Evolutionary conservation across 2,888 invertebrate species (phyloP), one percentile per base, ranked within the genome.

Genomic region (Ophioninae sp.): DNA sequence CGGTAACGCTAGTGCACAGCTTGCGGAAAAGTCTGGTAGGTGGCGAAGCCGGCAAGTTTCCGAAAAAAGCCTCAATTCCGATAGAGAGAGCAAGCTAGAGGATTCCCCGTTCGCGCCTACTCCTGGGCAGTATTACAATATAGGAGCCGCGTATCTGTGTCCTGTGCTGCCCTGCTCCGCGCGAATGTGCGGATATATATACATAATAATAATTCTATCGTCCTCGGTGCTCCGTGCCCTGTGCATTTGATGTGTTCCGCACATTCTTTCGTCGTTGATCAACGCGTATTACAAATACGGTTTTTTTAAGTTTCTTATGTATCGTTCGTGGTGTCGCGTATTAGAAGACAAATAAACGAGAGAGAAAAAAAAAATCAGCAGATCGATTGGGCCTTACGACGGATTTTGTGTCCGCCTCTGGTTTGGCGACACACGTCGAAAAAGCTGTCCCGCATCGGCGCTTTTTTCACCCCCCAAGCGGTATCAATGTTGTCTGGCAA

Each of bases 401-500:
- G 67, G 76, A 76, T 76, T 59, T 76, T 59, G 65, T 76, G 75
- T 76, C 65, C 65, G 65, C 68, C 65, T 56, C 41, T 68, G 67
- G 58, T 68, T 68, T 67, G 67, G 68, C 76, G 76, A 76, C 81
- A 75, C 64, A 82, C 82, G 69, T 78, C 59, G 68, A 78, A 79
- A 88, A 89, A 89, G 88, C 88, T 89, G 89, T 89, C 91, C 89
- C 89, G 89, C 90, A 89, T 89, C 90, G 91, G 89, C 89, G 90
- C 90, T 90, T 90, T 89, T 88, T 90, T 90, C 89, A 90, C 89
- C 88, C 77, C 88, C 90, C 86, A 91, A 91, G 90, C 91, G 90
- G 90, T 91, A 94, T 94, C 94, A 93, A 94, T 94, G 94, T 94
- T 94, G 94, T 94, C 96, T 96, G 97, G 97, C 96, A 96, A 98